A percentile compares a stretch with the other conserved stretches of the same genome.
phyloP scores from a whole-genome alignment of 2,888 invertebrate species.

The Nasonia oneida region DNA sequence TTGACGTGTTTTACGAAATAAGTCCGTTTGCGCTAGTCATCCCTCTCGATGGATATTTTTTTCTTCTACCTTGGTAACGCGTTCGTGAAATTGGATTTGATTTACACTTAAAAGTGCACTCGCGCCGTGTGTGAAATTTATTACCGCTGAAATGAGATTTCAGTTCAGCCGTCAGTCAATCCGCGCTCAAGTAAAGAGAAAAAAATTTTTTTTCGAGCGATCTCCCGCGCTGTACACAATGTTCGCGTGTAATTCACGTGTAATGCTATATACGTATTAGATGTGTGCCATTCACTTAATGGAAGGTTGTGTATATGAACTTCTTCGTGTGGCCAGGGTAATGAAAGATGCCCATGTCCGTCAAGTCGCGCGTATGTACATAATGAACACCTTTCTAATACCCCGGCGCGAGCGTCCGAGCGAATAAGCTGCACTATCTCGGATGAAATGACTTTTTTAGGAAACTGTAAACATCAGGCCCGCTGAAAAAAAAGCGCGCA shows the following conservation, averaged over 20 bases:
- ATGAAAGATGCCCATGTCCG: slow-evolving; percentile 25
- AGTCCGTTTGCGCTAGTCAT: slow-evolving; percentile 20
- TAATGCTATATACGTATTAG: not conserved
- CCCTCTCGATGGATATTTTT: not conserved
- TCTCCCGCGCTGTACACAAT: not conserved
- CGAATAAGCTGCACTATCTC: slow-evolving; percentile 5
- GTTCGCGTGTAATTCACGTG: not conserved
- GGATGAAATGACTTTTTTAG: not conserved
- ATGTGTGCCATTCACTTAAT: slow-evolving; percentile 1
- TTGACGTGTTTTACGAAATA: slow-evolving; percentile 27
- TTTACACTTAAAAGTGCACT: not conserved
- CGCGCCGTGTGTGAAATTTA: not conserved
- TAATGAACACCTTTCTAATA: slow-evolving; percentile 46
- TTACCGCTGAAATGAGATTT: not conserved
- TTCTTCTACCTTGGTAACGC: not conserved
- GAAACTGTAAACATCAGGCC: not conserved
- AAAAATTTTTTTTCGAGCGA: not conserved
- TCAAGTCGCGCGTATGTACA: not conserved
- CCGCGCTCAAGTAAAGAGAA: not conserved
- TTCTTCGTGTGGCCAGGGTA: not conserved
- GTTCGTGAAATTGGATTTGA: not conserved
- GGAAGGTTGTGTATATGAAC: slow-evolving; percentile 26
- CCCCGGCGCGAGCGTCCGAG: not conserved
- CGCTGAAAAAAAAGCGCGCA: not conserved
- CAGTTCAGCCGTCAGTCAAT: not conserved